phyloP scores from a whole-genome alignment of 2,113 vertebrate species.

The Bombycilla garrulus region DNA sequence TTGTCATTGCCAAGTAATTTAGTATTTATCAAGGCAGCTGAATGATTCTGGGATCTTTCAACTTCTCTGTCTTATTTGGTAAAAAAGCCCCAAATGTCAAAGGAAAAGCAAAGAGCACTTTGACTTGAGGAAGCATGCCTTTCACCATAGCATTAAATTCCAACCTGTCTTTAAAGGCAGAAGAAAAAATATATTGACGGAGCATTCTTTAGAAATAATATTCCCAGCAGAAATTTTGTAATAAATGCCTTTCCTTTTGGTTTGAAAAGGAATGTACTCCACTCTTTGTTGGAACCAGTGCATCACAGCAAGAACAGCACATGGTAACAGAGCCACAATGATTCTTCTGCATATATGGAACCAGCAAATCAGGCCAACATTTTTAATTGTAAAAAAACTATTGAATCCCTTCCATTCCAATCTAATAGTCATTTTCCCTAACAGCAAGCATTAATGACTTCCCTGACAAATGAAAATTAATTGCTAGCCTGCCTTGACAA shows the following conservation, averaged over 20 bases:
- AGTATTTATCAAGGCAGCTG: not conserved
- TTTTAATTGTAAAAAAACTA: conserved; percentile 61
- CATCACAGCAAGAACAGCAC: not conserved
- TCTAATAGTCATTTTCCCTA: conserved; percentile 53
- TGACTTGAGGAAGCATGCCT: not conserved
- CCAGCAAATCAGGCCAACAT: conserved; percentile 1
- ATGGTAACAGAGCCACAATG: not conserved
- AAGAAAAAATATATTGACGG: not conserved
- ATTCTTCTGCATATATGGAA: not conserved
- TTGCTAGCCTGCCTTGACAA: conserved; percentile 68
- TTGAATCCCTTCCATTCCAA: conserved; percentile 52
- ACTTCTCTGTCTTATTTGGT: not conserved
- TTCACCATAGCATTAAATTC: not conserved
- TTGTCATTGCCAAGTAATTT: not conserved
- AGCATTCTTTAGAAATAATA: not conserved
- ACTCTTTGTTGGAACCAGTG: not conserved
- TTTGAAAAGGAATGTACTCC: not conserved
- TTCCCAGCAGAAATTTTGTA: not conserved
- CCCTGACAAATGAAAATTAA: conserved; percentile 78
- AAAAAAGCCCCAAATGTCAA: not conserved
- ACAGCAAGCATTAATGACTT: conserved; percentile 70
- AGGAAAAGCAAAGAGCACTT: not conserved
- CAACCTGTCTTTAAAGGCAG: not conserved
- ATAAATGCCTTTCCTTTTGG: not conserved
- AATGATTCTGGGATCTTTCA: conserved; percentile 1